Base-by-base conservation (phyloP, 2,888 invertebrate genomes). In the Campoplex nolae region DNA sequence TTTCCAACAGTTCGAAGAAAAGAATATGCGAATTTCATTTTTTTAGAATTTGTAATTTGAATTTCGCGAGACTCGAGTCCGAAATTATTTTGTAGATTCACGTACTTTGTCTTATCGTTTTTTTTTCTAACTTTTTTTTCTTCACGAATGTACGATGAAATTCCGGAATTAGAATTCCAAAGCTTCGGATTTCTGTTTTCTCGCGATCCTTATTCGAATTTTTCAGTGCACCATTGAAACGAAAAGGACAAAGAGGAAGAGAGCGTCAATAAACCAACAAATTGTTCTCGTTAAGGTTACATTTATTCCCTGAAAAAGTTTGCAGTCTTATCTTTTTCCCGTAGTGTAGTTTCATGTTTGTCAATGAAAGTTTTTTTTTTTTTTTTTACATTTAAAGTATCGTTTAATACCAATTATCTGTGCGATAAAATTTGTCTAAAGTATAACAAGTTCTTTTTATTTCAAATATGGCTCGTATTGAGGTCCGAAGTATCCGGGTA, bases 1-100 rank as follows among this genome's bases (percentile, higher is more conserved):
- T 75, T 62, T 45, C 45, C 35, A 54, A 54, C 23, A 58, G 77
- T 51, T 79, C 76, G 83, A 56, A 73, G 13, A 45, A 76, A 62
- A 68, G 23, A 28, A 58, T 58, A 45, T 13, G 13, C 45, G 11
- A 13, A 13, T 11, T 1, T 28, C 2, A 58, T 58, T 28, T 58
- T 58, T 28, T 28, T 58, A 3, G 11, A 23, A 11, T 58, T 58
- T 9, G 28, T 0, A 58, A 3, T 58, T 58, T 11, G 11, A 58
- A 58, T 58, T 58, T 58, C 28, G 58, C 58, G 58, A 58, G 58
- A 58, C 58, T 28, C 28, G 28, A 58, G 28, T 28, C 28, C 58
- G 16, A 62, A 28, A 62, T 62, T 62, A 62, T 62, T 62, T 32
- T 62, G 62, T 62, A 62, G 62, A 62, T 62, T 62, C 62, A 62